Conservation (phyloP, 2,113 vertebrate species). For the Larimichthys crocea region DNA sequence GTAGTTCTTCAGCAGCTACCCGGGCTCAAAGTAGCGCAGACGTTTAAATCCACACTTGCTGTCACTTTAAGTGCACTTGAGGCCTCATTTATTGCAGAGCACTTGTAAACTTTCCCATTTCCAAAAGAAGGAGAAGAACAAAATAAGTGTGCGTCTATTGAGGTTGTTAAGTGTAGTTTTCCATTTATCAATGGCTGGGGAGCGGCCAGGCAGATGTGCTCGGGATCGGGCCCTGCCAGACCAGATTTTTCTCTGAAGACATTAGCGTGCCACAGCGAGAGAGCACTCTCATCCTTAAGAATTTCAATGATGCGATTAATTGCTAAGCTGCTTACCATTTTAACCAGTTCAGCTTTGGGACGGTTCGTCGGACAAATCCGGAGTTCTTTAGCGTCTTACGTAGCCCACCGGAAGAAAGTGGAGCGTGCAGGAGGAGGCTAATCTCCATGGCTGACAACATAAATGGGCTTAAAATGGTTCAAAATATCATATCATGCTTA, state of each 20-base stretch:
- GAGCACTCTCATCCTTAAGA: conserved; percentile 64
- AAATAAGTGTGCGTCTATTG: conserved; percentile 63
- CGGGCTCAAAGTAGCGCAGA: conserved; percentile 69
- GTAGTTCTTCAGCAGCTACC: conserved; percentile 53
- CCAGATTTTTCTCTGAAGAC: conserved; percentile 56
- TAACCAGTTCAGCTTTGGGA: conserved; percentile 48
- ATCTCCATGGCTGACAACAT: conserved; percentile 12
- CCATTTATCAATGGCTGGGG: conserved; percentile 79
- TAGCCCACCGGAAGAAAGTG: conserved; percentile 33
- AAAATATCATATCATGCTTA: conserved; percentile 11
- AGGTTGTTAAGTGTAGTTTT: conserved; percentile 86
- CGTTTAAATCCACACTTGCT: conserved; percentile 83
- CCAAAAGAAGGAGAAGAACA: conserved; percentile 53
- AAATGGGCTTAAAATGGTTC: not conserved
- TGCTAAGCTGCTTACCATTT: conserved; percentile 75
- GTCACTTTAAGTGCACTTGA: conserved; percentile 86
- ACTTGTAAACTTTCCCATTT: conserved; percentile 84
- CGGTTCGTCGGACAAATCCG: conserved; percentile 50
- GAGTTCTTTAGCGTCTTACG: conserved; percentile 43
- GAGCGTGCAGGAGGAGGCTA: conserved; percentile 7
- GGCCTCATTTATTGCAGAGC: conserved; percentile 81
- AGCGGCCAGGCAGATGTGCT: conserved; percentile 75
- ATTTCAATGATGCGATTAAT: conserved; percentile 71
- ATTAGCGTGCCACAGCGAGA: conserved; percentile 63
- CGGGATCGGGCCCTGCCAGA: conserved; percentile 35